These are phyloP conservation scores for Falco peregrinus DNA, from an alignment of 2,797 vertebrate species.

Conservation along the genomic window DNA sequence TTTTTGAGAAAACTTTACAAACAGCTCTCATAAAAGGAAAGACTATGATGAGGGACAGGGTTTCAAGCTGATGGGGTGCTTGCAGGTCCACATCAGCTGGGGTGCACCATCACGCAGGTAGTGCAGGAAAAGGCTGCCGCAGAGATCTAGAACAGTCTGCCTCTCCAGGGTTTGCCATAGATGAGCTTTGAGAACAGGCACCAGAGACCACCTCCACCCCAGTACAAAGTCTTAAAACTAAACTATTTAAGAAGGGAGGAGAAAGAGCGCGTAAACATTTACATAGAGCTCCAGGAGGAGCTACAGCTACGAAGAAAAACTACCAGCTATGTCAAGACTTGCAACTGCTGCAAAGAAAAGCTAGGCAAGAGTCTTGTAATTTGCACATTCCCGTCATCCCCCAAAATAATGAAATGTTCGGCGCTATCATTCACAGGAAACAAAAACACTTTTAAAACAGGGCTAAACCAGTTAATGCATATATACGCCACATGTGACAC, in stretches of 20 bases:
- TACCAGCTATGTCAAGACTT: background rate
- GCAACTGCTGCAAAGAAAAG: background rate
- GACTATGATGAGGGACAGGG: background rate
- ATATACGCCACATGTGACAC: background rate
- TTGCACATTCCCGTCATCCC: fast-evolving
- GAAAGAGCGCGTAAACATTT: background rate
- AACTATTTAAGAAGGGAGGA: background rate
- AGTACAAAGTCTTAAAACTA: background rate
- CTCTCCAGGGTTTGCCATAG: background rate
- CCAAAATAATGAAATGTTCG: background rate
- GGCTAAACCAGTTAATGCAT: background rate
- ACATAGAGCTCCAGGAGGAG: background rate
- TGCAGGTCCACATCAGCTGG: background rate
- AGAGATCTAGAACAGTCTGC: background rate
- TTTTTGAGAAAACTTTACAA: background rate
- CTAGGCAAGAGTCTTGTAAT: background rate
- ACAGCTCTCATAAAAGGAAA: background rate
- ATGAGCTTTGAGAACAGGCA: background rate
- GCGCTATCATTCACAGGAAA: background rate
- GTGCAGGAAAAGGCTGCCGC: background rate
- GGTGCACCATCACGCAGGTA: background rate
- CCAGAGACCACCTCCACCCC: background rate
- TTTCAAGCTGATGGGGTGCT: background rate
- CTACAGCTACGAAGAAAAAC: background rate
- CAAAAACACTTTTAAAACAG: background rate